Percentiles rank a stretch among this genome's conserved stretches.
Conservation (phyloP, 2,797 vertebrate species). For the Columba guinea region DNA sequence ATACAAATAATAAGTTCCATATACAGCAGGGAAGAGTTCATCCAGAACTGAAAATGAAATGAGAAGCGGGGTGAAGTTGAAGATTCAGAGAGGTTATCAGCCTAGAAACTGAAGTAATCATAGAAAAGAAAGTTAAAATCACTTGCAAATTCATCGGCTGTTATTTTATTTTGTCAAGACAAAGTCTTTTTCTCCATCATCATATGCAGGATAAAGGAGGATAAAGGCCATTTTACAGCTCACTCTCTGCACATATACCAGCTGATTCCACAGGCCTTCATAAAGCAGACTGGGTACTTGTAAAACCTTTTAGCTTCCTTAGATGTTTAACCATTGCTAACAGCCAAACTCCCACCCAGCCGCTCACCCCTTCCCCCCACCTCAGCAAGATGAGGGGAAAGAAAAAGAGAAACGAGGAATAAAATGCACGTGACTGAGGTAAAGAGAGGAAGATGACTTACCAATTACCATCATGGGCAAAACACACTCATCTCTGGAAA, state of each 20-base stretch:
- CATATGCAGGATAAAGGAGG: not conserved
- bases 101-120: not conserved
- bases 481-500: not conserved
- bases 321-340: not conserved
- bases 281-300: not conserved
- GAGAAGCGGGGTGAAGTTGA: not conserved
- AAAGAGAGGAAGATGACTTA: not conserved
- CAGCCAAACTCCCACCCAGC: not conserved
- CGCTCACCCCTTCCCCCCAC: accelerated
- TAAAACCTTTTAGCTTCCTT: not conserved
- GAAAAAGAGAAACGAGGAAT: not conserved
- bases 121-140: not conserved
- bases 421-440: not conserved
- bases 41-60: not conserved
- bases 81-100: not conserved
- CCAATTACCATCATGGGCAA: not conserved
- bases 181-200: not conserved
- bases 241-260: not conserved
- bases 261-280: not conserved
- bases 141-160: not conserved
- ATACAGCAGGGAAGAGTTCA: not conserved
- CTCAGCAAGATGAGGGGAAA: not conserved
- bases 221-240: not conserved
- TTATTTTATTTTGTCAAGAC: not conserved
- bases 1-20: not conserved